Percentiles rank a stretch among this genome's conserved stretches.
Conservation (phyloP, 2,113 vertebrate genomes). For the Brachyistius frenatus region DNA sequence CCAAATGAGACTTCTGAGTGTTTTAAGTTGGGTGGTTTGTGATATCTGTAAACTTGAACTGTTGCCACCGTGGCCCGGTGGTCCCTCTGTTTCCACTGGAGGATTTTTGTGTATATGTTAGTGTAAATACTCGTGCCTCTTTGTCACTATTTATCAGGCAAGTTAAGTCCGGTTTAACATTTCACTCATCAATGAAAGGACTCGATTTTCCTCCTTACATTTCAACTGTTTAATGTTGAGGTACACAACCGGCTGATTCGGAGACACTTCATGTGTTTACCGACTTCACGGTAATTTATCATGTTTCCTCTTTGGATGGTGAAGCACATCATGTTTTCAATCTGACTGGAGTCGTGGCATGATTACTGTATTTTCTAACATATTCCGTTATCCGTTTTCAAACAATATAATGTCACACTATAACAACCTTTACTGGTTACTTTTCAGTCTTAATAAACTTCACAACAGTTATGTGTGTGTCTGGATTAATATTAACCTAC, state of each 20-base stretch:
- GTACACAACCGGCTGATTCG: not conserved
- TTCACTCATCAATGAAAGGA: slow-evolving; percentile 3
- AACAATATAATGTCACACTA: slow-evolving; percentile 3
- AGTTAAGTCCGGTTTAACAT: not conserved
- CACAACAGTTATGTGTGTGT: not conserved
- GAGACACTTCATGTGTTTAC: slow-evolving; percentile 10
- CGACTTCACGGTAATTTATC: not conserved
- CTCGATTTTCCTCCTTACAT: slow-evolving; percentile 5
- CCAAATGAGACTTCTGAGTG: not conserved
- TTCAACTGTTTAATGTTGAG: slow-evolving; percentile 18
- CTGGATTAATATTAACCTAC: not conserved
- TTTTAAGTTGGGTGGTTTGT: slow-evolving; percentile 2
- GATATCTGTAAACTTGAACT: slow-evolving; percentile 48
- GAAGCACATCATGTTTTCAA: not conserved
- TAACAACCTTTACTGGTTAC: slow-evolving; percentile 9
- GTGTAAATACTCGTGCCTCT: slow-evolving; percentile 46
- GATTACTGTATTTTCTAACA: not conserved
- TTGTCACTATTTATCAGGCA: slow-evolving; percentile 13
- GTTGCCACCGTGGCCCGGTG: slow-evolving; percentile 13
- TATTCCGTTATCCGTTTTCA: not conserved
- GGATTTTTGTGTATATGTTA: slow-evolving; percentile 34
- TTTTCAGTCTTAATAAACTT: slow-evolving; percentile 43
- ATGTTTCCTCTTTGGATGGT: not conserved
- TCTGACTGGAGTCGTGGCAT: not conserved
- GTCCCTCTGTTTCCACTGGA: slow-evolving; percentile 34